phyloP scores from a whole-genome alignment of 2,113 vertebrate genomes.

The Ammodytes marinus region DNA sequence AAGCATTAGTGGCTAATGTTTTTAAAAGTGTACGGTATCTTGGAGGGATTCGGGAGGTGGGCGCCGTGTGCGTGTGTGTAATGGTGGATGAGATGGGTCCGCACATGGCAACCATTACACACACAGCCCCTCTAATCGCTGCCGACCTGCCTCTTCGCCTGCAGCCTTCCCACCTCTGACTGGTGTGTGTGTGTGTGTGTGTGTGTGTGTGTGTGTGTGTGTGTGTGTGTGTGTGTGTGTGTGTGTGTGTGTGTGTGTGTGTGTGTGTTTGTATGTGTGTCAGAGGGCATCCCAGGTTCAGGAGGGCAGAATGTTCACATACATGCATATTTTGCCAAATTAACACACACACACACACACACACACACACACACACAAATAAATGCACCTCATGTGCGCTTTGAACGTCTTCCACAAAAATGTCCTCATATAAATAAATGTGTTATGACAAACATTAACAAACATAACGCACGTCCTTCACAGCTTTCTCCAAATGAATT shows the following conservation, averaged over 20 bases:
- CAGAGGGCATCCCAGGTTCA: constrained; percentile 84
- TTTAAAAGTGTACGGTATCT: constrained; percentile 86
- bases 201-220: constrained; percentile 63
- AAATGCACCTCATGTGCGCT: constrained; percentile 12
- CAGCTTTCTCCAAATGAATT: constrained; percentile 20
- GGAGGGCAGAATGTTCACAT: constrained; percentile 85
- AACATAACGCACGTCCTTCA: constrained; percentile 31
- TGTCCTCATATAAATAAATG: constrained; percentile 46
- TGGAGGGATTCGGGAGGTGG: constrained; percentile 79
- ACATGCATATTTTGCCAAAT: constrained; percentile 55
- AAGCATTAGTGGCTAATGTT: constrained; percentile 88
- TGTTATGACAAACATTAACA: constrained; percentile 42
- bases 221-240: constrained; percentile 60
- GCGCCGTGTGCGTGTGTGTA: constrained; percentile 78
- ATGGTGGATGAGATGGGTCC: constrained; percentile 79
- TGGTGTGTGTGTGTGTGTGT: constrained; percentile 65
- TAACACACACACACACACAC: constrained; percentile 47
- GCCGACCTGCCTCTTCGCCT: constrained; percentile 83
- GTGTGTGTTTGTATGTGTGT: constrained; percentile 65
- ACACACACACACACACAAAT: constrained; percentile 44
- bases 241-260: constrained; percentile 49
- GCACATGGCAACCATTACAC: constrained; percentile 89
- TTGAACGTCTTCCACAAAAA: constrained; percentile 48
- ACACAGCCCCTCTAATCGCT: constrained; percentile 86
- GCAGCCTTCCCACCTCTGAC: constrained; percentile 84